Conservation (phyloP, 2,888 invertebrate species). For the Pyralis farinalis region DNA sequence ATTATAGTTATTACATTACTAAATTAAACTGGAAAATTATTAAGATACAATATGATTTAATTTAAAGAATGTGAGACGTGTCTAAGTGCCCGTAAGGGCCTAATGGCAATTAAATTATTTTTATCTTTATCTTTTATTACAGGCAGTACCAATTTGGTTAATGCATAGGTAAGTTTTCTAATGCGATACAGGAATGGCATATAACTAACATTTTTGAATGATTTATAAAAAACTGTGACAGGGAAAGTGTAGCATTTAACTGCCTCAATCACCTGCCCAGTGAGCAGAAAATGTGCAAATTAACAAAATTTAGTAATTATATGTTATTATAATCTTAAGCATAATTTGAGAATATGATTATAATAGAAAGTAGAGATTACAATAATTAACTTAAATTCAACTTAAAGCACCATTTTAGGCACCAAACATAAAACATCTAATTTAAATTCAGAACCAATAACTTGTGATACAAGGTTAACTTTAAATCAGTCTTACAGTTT, state of each 20-base stretch:
- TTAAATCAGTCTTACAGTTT: constrained; percentile 51
- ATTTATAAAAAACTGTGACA: too few species aligned
- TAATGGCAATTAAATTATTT: too few species aligned
- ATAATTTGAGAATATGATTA: background rate
- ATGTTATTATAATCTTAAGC: background rate
- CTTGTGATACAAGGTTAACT: constrained; percentile 18
- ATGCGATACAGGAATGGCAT: too few species aligned
- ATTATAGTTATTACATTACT: too few species aligned
- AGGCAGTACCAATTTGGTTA: too few species aligned
- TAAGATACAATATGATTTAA: too few species aligned
- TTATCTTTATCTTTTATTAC: too few species aligned
- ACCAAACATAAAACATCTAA: constrained; percentile 3
- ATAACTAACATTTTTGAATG: too few species aligned
- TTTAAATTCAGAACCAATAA: constrained; percentile 4
- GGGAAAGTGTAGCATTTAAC: constrained; percentile 6
- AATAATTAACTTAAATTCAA: background rate
- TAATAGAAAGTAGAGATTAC: constrained; percentile 5
- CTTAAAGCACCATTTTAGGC: constrained; percentile 10
- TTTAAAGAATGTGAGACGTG: too few species aligned
- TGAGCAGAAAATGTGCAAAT: constrained; percentile 1
- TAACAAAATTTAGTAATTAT: constrained; percentile 4
- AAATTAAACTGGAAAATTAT: too few species aligned
- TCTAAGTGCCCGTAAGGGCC: too few species aligned
- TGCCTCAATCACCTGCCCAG: constrained; percentile 5
- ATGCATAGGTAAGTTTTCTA: too few species aligned